These are phyloP conservation scores for Eugnorisma glareosa DNA, from an alignment of 2,888 invertebrate species.

Conservation along the genomic window DNA sequence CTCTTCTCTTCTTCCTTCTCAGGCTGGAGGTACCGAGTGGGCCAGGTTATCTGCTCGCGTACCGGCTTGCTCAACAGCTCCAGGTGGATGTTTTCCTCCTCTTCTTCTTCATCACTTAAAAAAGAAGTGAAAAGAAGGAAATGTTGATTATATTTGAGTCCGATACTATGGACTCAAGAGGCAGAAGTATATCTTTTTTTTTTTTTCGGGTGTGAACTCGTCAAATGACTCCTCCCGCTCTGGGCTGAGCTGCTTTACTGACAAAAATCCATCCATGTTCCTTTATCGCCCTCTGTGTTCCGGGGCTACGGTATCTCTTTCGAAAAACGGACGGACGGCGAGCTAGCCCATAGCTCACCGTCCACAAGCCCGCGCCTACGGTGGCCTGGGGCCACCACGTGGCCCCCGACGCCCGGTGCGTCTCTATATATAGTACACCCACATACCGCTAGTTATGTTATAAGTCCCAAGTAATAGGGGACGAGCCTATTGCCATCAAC, in stretches of 20 bases:
- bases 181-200: too few species aligned
- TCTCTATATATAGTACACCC: not conserved
- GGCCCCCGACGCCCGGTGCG: too few species aligned
- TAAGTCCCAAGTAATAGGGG: not conserved
- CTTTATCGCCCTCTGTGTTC: too few species aligned
- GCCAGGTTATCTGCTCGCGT: slow-evolving; percentile 87
- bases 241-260: too few species aligned
- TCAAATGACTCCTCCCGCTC: too few species aligned
- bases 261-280: too few species aligned
- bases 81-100: slow-evolving; percentile 78
- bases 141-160: not conserved
- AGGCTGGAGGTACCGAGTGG: slow-evolving; percentile 84
- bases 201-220: too few species aligned
- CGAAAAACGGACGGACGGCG: too few species aligned
- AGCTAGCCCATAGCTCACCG: too few species aligned
- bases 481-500: not conserved
- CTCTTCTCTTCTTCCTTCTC: slow-evolving; percentile 88
- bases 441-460: not conserved
- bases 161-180: not conserved
- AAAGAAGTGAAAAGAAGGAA: not conserved
- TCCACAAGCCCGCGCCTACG: too few species aligned
- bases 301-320: too few species aligned
- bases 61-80: slow-evolving; percentile 83
- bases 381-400: too few species aligned
- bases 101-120: slow-evolving; percentile 76